phyloP scores from a whole-genome alignment of 2,113 vertebrate genomes.

The Gymnogyps californianus region DNA sequence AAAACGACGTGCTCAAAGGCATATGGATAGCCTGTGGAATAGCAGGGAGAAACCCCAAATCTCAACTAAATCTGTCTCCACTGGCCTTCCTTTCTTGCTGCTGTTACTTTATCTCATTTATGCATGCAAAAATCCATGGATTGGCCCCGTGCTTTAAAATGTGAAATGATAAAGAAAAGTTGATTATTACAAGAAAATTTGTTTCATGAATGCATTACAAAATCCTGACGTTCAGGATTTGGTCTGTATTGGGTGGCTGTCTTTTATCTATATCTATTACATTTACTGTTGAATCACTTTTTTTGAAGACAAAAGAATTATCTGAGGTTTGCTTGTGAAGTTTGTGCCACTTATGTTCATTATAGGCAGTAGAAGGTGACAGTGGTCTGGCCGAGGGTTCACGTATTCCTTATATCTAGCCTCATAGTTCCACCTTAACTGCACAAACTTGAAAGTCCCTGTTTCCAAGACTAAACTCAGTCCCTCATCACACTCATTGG shows the following conservation, averaged over 20 bases:
- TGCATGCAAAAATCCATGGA: not conserved
- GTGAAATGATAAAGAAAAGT: not conserved
- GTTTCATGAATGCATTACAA: not conserved
- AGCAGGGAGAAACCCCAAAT: not conserved
- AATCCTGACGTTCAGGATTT: not conserved
- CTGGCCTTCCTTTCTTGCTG: not conserved
- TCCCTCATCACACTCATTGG: not conserved
- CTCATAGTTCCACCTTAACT: not conserved
- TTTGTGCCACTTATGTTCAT: not conserved
- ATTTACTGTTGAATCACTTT: not conserved
- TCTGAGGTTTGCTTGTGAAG: not conserved
- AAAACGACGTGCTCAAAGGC: not conserved
- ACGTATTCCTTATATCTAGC: not conserved
- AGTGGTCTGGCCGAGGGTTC: not conserved
- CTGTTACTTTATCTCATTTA: not conserved
- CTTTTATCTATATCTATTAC: not conserved
- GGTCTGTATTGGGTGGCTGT: not conserved
- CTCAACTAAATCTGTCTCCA: not conserved
- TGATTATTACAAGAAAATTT: not conserved
- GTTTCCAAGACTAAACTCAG: not conserved
- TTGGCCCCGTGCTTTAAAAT: not conserved
- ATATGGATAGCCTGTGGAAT: not conserved
- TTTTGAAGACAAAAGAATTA: not conserved
- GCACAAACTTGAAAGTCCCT: not conserved
- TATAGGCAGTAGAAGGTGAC: not conserved